Evolutionary conservation across 1,140 invertebrate genomes (phyloP), one percentile per base, ranked within the genome.

Genomic region (Lasaia peninsularis): DNA sequence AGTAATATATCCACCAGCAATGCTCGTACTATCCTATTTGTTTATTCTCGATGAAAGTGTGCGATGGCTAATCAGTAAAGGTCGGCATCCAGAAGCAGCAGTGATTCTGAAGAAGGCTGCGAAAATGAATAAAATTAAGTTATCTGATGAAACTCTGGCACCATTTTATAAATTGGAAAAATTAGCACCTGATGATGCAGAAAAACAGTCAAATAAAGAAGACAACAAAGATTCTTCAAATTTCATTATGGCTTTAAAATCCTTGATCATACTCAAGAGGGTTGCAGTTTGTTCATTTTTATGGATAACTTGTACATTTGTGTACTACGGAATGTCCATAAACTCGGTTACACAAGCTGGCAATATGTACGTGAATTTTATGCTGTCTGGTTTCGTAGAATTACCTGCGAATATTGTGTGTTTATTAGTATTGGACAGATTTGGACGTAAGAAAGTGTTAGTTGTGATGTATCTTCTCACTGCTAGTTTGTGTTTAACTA

Each of bases 11-110:
- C 73, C 87, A 1, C 93, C 94, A 32, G 92, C 93, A 2, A 67
- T 95, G 5, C 78, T 94, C 1, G 88, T 94, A 9, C 74, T 95
- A 10, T 86, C 90, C 1, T 92, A 94, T 68, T 89, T 92, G 12
- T 92, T 92, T 86, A 79, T 93, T 24, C 67, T 94, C 3, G 92
- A 93, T 8, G 93, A 94, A 78, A 94, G 93, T 52, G 86, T 93
- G 21, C 86, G 95, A 70, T 97, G 96, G 96, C 84, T 96, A 2
- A 71, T 96, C 33, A 93, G 93, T n/a, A 93, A 94, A 64, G 80
- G 78, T 9, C 65, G 75, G 9, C 58, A 73, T 1, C 53, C 71
- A 1, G 91, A 94, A 67, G 93, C 93, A 4, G 88, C 89, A 40
- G 74, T 75, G 10, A 91, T 94, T 33, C 72, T 94, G 9, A 87